Conservation (phyloP, 2,113 vertebrate genomes). For the Hymenochirus boettgeri region DNA sequence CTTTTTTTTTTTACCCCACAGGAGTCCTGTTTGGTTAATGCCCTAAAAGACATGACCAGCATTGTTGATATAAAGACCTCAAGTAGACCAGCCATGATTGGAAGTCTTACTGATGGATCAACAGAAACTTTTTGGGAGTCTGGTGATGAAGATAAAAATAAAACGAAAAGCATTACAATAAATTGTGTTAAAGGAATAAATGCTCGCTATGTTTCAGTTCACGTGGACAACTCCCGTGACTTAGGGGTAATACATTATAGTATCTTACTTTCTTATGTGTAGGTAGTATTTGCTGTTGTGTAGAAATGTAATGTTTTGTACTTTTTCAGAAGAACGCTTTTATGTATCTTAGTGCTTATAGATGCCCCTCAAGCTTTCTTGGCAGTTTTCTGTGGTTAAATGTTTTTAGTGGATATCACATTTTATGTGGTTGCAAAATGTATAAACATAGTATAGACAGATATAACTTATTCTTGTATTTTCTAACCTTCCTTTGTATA, state of each 20-base stretch:
- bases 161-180: conserved; percentile 95
- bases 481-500: too few relatives aligned
- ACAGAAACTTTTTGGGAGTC: conserved; percentile 99
- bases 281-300: too few relatives aligned
- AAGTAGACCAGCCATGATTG: conserved; percentile 96
- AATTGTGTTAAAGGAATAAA: conserved; percentile 96
- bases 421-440: too few relatives aligned
- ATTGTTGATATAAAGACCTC: conserved; percentile 97
- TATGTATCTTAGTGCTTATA: too few relatives aligned
- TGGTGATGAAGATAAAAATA: conserved; percentile 98
- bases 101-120: conserved; percentile 94
- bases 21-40: conserved; percentile 91
- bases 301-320: too few relatives aligned
- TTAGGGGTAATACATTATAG: conserved; percentile 81
- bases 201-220: conserved; percentile 85
- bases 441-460: too few relatives aligned
- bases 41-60: conserved; percentile 91
- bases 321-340: too few relatives aligned
- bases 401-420: too few relatives aligned
- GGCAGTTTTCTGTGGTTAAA: too few relatives aligned
- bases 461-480: too few relatives aligned
- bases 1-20: too few relatives aligned
- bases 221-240: conserved; percentile 97
- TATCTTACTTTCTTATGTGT: background rate
- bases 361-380: too few relatives aligned